Base-by-base conservation (phyloP, 2,888 invertebrate species). In the Nymphalis polychloros region DNA sequence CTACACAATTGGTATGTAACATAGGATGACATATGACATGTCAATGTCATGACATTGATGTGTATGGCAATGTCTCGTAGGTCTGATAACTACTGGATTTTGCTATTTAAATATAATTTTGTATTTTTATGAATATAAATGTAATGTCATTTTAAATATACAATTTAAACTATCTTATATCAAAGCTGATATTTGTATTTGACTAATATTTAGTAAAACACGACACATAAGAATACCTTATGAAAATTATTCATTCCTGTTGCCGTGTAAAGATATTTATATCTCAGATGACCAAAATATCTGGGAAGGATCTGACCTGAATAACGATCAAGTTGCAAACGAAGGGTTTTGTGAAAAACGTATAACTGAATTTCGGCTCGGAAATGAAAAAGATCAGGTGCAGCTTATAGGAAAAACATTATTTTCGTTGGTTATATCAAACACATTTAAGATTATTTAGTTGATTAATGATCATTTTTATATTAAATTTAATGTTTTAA, bases 251-350 rank as follows among this genome's bases (percentile, higher is more conserved):
- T 17, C 27, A 17, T 27, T 53, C 27, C 7, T 27, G 27, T 27
- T 8, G 41, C 5, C 10, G 35, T 41, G 35, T 19, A 8, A 35
- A 41, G 2, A 41, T 35, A 35, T 57, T 35, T 57, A 19, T 57
- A 57, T 57, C 16, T 53, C 2, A 19, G 76, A 52, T 76, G 75
- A 72, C 77, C 76, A 76, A 83, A 83, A 84, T 80, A 81, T 80
- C 77, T 78, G 82, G 88, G 88, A 84, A 81, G 85, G 86, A 81
- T 83, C 76, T 75, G 71, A 72, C 73, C 79, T 89, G 84, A 90
- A 89, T 90, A 90, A 89, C 89, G 80, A 84, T 88, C 81, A 85
- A 80, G 82, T 80, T 80, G 63, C 60, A 73, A 72, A 64, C 82
- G 83, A 88, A 89, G 86, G 82, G 84, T 79, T 80, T 82, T 79